These are phyloP conservation scores for Riptortus pedestris DNA, from an alignment of 1,140 invertebrate genomes.

Conservation along the genomic window DNA sequence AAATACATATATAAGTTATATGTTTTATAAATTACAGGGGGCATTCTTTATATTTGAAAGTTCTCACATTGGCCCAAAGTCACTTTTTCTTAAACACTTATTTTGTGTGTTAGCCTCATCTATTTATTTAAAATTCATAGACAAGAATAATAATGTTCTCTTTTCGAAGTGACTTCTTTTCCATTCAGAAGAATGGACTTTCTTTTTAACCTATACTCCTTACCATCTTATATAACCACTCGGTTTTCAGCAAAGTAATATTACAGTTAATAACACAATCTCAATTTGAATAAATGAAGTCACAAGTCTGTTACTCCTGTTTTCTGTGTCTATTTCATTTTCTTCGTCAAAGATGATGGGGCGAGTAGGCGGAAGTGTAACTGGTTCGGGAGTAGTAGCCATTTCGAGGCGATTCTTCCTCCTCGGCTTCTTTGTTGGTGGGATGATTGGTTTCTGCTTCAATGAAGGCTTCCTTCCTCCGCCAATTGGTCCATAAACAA, in stretches of 20 bases:
- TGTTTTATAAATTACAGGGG: too few relatives aligned
- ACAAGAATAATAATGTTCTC: not conserved
- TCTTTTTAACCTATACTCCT: not conserved
- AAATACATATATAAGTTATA: too few relatives aligned
- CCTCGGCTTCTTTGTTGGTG: not conserved
- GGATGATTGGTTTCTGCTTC: not conserved
- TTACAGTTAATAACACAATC: not conserved
- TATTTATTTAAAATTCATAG: too few relatives aligned
- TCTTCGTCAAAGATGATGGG: not conserved
- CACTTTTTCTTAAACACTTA: too few relatives aligned
- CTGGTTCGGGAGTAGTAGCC: not conserved
- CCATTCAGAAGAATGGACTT: not conserved
- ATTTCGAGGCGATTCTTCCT: not conserved
- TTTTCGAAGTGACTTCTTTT: not conserved
- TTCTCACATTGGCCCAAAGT: too few relatives aligned
- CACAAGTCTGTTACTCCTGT: not conserved
- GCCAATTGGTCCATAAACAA: not conserved
- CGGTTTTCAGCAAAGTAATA: slow-evolving; percentile 2
- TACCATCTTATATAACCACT: not conserved
- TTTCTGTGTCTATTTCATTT: slow-evolving; percentile 3
- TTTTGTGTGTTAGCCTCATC: too few relatives aligned
- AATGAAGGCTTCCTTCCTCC: not conserved
- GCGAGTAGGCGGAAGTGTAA: not conserved
- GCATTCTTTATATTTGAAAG: too few relatives aligned
- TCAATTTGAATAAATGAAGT: not conserved